Base-by-base conservation (phyloP, 2,113 vertebrate genomes). In the Corydoras sp. region DNA sequence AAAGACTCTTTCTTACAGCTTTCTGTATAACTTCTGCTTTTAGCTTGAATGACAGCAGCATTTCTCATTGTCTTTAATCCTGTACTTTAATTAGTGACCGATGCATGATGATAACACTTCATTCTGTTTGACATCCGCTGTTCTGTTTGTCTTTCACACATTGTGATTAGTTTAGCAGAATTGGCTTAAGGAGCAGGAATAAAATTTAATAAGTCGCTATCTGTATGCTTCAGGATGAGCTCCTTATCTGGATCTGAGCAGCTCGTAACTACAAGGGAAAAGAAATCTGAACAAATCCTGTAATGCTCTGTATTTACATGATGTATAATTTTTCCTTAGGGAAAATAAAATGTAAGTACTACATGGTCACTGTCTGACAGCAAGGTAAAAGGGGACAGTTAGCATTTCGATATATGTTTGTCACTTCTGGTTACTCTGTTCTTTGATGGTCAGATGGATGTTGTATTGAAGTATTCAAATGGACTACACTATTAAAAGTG, bases 221-320 rank as follows among this genome's bases (percentile, higher is more conserved):
- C 78, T 58, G 67, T 24, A 49, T 65, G 61, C 77, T 76, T 64
- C 69, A 76, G 68, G 59, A 67, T 56, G 32, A 72, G 62, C 51
- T 53, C 56, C 79, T 83, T 85, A 85, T 83, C 83, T 81, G 76
- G 73, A 74, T 58, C 63, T 74, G 72, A 31, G 67, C 78, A 80
- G 76, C 70, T 81, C 82, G 72, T 73, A n/a, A 69, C 12, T 48
- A 35, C 54, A 24, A 72, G 54, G 43, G 35, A 30, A 61, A 66
- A 48, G 51, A 80, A 66, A 68, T 43, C 35, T 43, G 35, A 43
- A 43, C 35, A 1, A 43, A 43, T 43, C 35, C 35, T 43, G 35
- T 43, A 43, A 43, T 43, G 35, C 4, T 43, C 35, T 24, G 7
- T 43, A 43, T 43, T 43, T 43, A 43, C 7, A 43, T 43, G 35